Conservation (phyloP, 2,797 vertebrate genomes). For the Rhincodon typus region DNA sequence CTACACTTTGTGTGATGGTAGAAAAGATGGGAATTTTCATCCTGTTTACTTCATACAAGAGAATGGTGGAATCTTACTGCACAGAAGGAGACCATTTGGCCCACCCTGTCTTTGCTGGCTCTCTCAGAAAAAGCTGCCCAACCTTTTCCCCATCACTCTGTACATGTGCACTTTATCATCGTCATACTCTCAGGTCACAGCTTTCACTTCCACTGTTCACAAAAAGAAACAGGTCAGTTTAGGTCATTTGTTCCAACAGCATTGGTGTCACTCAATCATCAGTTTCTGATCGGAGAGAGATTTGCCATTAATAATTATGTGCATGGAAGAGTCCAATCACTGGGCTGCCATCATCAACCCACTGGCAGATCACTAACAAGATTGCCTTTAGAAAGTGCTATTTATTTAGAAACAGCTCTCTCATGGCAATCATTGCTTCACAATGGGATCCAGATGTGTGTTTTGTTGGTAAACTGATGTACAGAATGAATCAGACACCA, state of each 20-base stretch:
- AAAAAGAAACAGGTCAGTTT: background rate
- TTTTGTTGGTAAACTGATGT: background rate
- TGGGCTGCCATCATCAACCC: background rate
- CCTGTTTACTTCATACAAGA: too few relatives aligned
- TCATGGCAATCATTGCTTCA: background rate
- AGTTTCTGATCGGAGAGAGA: background rate
- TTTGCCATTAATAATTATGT: background rate
- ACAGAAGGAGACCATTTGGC: background rate
- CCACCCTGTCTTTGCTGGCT: background rate
- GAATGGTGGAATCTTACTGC: background rate
- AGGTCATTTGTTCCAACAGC: background rate
- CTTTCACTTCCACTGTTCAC: background rate
- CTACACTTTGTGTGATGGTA: background rate
- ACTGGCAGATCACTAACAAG: background rate
- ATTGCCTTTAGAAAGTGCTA: background rate
- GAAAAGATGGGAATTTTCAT: background rate
- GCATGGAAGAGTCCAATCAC: background rate
- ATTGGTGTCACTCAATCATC: background rate
- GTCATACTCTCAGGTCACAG: background rate
- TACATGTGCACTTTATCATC: too few relatives aligned
- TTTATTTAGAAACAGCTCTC: background rate
- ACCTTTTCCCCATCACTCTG: background rate
- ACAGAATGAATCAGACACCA: background rate
- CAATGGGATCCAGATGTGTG: background rate
- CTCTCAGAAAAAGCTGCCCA: background rate